Evolutionary conservation across 2,888 invertebrate genomes (phyloP), one percentile per base, ranked within the genome.

Genomic region (Lagria hirta): DNA sequence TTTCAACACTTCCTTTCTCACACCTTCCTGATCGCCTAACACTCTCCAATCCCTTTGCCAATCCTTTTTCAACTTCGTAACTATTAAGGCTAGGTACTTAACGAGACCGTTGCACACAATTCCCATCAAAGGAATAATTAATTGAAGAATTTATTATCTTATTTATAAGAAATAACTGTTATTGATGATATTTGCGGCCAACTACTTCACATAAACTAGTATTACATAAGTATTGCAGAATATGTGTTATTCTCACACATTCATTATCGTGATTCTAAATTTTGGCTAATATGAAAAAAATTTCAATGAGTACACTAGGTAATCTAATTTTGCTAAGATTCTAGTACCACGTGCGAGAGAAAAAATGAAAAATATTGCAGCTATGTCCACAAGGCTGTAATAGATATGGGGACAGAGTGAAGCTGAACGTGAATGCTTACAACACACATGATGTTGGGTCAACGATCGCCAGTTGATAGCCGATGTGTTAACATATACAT

Each of bases 1-100:
- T 52, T 52, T 50, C 52, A 36, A 45, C 52, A 52, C 48, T 50
- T 52, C 49, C 52, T 52, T 50, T 52, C 52, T 52, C 52, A 52
- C 52, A 52, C 52, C 52, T 52, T 42, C 52, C 26, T 21, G 16
- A n/a, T 26, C 37, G 21, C 28, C 32, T 40, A 15, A 16, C 16
- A 26, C n/a, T 15, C 16, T 24, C 23, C 47, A 40, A 50, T 47
- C 46, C 51, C 28, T 42, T 18, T 3, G 45, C 48, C 51, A 27
- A 48, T 48, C 51, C 51, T 40, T 48, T 12, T 14, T 36, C 14
- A 35, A 24, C 37, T 24, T 41, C 48, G 48, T 26, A 48, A 48
- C 20, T 15, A 10, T 26, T n/a, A n/a, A n/a, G n/a, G n/a, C n/a
- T n/a, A n/a, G n/a, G n/a, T n/a, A n/a, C n/a, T n/a, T n/a, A n/a